Conservation (phyloP, 1,140 invertebrate genomes). For the Bombyx mandarina region DNA sequence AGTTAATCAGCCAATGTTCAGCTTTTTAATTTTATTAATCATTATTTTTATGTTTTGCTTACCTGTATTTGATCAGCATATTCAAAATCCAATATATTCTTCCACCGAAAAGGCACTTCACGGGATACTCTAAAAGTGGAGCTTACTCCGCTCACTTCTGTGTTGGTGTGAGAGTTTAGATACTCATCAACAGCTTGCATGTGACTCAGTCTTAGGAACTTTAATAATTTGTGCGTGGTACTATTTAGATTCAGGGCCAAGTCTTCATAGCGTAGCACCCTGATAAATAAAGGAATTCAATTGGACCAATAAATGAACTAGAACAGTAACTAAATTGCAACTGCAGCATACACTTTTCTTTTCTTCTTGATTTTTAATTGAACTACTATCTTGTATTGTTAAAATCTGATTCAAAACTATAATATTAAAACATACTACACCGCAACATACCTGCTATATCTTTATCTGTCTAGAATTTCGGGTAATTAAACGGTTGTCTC, state of each 20-base stretch:
- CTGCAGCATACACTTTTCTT: too few relatives aligned
- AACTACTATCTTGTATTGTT: too few relatives aligned
- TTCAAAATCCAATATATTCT: conserved; percentile 78
- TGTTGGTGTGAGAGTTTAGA: conserved; percentile 85
- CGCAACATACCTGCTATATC: too few relatives aligned
- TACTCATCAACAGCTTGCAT: conserved; percentile 80
- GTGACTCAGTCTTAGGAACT: conserved; percentile 83
- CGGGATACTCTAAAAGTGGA: conserved; percentile 88
- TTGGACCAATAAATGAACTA: not conserved
- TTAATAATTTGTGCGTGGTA: conserved; percentile 79
- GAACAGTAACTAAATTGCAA: too few relatives aligned
- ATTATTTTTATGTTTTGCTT: not conserved
- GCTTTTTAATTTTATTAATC: too few relatives aligned
- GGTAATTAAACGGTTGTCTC: too few relatives aligned
- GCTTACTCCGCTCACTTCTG: conserved; percentile 83
- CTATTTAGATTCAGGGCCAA: conserved; percentile 82
- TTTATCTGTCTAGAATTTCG: too few relatives aligned
- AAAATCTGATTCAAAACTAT: too few relatives aligned
- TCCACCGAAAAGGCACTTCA: conserved; percentile 88
- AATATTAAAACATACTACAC: too few relatives aligned
- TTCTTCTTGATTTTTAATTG: too few relatives aligned
- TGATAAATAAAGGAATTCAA: conserved; percentile 46
- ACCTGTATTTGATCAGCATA: conserved; percentile 79
- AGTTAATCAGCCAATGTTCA: too few relatives aligned
- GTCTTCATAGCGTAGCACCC: conserved; percentile 88